Evolutionary conservation across 2,888 invertebrate species (phyloP).

Genomic region (Gastracanthus pulcherrimus): DNA sequence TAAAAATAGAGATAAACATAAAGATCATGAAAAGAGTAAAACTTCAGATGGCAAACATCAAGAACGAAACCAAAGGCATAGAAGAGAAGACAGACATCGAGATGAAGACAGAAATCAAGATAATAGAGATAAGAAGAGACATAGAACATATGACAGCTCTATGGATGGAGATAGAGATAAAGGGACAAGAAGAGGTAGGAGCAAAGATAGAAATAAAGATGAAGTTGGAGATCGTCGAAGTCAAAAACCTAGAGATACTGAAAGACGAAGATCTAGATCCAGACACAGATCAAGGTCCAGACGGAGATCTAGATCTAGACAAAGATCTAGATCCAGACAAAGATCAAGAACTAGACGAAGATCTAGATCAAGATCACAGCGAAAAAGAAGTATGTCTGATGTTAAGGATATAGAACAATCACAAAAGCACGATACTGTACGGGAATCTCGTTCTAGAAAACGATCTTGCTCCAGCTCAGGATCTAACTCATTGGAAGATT

Average conservation of each 20-base stretch:
- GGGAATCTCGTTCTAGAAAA: constrained; percentile 40
- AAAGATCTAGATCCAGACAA: constrained; percentile 71
- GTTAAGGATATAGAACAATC: neutral
- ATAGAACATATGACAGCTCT: constrained; percentile 72
- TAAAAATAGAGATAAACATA: neutral
- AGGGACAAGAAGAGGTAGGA: constrained; percentile 30
- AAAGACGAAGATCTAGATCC: constrained; percentile 68
- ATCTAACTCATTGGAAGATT: constrained; percentile 78
- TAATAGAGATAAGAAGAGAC: constrained; percentile 58
- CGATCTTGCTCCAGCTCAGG: constrained; percentile 67
- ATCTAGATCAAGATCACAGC: constrained; percentile 7
- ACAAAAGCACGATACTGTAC: constrained; percentile 64
- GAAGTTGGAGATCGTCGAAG: constrained; percentile 44
- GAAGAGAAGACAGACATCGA: constrained; percentile 60
- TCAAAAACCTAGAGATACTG: constrained; percentile 62
- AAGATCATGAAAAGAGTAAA: constrained; percentile 67
- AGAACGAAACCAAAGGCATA: constrained; percentile 60
- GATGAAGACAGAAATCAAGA: constrained; percentile 55
- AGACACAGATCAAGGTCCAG: constrained; percentile 74
- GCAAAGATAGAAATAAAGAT: neutral
- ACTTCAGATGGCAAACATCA: constrained; percentile 59
- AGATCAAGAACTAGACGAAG: constrained; percentile 71
- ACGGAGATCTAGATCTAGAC: constrained; percentile 59
- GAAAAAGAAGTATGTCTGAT: neutral
- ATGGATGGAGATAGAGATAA: constrained; percentile 60